A percentile compares a stretch with the other conserved stretches of the same genome.
phyloP scores from a whole-genome alignment of 2,113 vertebrate genomes.

The Aspidoscelis tigris region DNA sequence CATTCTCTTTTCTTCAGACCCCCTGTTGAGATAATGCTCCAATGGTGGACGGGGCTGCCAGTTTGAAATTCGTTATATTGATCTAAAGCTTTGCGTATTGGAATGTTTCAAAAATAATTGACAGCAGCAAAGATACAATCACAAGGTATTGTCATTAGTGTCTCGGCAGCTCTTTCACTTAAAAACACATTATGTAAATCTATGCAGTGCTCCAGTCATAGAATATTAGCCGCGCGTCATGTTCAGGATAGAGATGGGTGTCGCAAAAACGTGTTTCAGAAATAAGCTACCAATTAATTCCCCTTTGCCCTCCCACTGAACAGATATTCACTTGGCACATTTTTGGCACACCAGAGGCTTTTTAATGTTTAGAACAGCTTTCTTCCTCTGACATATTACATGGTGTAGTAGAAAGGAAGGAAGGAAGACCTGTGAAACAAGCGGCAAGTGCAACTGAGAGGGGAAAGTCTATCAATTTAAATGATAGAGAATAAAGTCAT shows the following conservation, averaged over 20 bases:
- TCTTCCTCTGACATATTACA: slow-evolving; percentile 43
- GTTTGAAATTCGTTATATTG: slow-evolving; percentile 73
- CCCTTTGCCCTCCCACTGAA: slow-evolving; percentile 32
- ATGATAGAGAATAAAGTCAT: neutral
- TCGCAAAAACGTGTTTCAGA: slow-evolving; percentile 47
- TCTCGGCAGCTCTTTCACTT: slow-evolving; percentile 53
- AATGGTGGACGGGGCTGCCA: slow-evolving; percentile 48
- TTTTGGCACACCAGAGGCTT: slow-evolving; percentile 13
- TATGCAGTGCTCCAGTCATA: slow-evolving; percentile 36
- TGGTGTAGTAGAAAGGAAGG: neutral
- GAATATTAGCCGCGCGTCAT: slow-evolving; percentile 50
- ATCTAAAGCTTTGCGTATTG: slow-evolving; percentile 65
- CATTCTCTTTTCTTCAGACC: slow-evolving; percentile 39
- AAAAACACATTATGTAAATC: slow-evolving; percentile 63
- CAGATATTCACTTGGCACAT: slow-evolving; percentile 43
- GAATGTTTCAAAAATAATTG: slow-evolving; percentile 67
- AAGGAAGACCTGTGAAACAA: neutral
- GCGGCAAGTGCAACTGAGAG: neutral
- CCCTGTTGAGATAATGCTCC: slow-evolving; percentile 59
- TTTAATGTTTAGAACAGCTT: slow-evolving; percentile 18
- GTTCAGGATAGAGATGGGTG: slow-evolving; percentile 39
- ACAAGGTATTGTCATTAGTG: slow-evolving; percentile 43
- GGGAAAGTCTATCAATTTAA: too few species aligned
- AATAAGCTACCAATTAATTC: slow-evolving; percentile 33
- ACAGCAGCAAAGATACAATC: slow-evolving; percentile 62